Evolutionary conservation across 2,113 vertebrate species (phyloP), one percentile per base, ranked within the genome.

Genomic region (Salvelinus alpinus): DNA sequence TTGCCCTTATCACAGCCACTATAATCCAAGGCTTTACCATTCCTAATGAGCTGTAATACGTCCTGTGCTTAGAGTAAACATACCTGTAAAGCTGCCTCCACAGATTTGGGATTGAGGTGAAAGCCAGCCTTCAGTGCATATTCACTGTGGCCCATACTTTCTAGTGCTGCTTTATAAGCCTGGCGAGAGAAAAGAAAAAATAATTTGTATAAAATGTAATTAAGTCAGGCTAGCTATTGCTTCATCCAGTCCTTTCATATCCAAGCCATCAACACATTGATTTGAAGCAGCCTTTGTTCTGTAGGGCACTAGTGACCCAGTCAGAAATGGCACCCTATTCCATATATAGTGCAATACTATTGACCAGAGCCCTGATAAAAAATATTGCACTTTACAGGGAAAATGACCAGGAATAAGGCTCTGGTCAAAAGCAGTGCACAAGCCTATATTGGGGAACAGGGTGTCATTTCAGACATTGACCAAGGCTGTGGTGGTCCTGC

Each of bases 111-210:
- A 86, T 95, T 98, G 80, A 98, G 90, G 88, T 98, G 96, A 93
- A 99, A 99, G 82, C 97, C 98, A 54, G 95, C 97, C 91, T 98
- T 99, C 92, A 99, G 95, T 66, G 96, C 95, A 38, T 99, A 99
- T 91, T 99, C 98, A 93, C 96, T 96, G 87, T 99, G 97, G 78
- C 97, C 98, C 89, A 99, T 90, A 78, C 97, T 96, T 86, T 99
- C 98, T 87, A 99, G 84, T 74, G 97, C 97, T 84, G 93, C 91
- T 91, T 94, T 99, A 88, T 99, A 99, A 60, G 95, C 96, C 98
- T 99, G 87, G 27, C 71, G 24, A 76, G 18, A 57, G 18, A 20
- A 57, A 57, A 57, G 1, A 57, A 0, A 20, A 5, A 20, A 57
- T 14, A 1, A 20, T 57, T 14, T 57, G 20, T 20, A 20, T 57